Evolutionary conservation across 2,888 invertebrate species (phyloP).

Genomic region (Erpobdella octoculata): DNA sequence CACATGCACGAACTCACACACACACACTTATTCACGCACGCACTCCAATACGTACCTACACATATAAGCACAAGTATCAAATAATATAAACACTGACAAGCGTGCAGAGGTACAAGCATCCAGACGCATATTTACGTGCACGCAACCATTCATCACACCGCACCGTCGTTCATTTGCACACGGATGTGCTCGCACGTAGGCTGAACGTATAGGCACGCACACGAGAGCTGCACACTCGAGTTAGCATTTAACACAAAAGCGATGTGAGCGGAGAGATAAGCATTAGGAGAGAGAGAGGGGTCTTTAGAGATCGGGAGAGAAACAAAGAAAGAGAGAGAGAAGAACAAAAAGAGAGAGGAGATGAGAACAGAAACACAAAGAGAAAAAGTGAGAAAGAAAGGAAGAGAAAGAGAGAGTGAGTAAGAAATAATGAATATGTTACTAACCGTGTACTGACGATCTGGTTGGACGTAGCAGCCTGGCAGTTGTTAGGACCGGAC

Average conservation of each 20-base stretch:
- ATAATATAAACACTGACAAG: background rate
- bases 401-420: background rate
- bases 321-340: too few relatives aligned
- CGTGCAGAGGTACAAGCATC: background rate
- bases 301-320: too few relatives aligned
- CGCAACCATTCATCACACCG: too few relatives aligned
- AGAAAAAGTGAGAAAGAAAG: background rate
- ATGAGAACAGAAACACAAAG: background rate
- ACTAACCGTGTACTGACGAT: too few relatives aligned
- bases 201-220: too few relatives aligned
- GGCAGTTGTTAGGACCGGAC: background rate
- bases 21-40: background rate
- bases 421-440: background rate
- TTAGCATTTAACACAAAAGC: too few relatives aligned
- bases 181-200: too few relatives aligned
- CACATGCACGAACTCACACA: background rate
- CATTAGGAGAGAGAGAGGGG: too few relatives aligned
- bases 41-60: background rate
- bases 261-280: too few relatives aligned
- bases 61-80: background rate
- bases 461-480: background rate
- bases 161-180: too few relatives aligned
- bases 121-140: background rate
- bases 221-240: too few relatives aligned
- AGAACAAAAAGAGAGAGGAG: background rate